A percentile compares a stretch with the other conserved stretches of the same genome.
Conservation (phyloP, 2,113 vertebrate genomes). For the Calyptomena viridis region DNA sequence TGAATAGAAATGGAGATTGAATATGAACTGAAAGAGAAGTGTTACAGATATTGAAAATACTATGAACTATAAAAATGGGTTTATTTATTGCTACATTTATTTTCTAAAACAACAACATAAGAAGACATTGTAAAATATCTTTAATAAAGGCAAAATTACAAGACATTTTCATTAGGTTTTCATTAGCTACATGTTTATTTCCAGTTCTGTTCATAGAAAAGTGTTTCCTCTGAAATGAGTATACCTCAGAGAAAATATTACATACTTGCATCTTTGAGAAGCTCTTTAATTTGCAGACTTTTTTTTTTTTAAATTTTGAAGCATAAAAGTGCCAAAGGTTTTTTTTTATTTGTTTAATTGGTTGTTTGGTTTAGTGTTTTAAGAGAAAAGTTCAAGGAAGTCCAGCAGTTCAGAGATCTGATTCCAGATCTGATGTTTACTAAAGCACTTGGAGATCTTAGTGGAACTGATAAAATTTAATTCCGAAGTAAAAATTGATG, state of each 20-base stretch:
- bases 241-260: background rate
- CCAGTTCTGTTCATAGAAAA: background rate
- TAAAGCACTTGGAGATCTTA: background rate
- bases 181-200: background rate
- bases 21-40: conserved; percentile 31
- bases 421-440: background rate
- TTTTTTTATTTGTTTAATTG: background rate
- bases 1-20: conserved; percentile 25
- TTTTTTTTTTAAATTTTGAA: background rate
- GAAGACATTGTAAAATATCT: background rate
- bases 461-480: background rate
- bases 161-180: background rate
- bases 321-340: background rate
- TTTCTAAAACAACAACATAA: conserved; percentile 13
- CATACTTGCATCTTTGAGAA: background rate
- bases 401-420: background rate
- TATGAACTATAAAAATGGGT: background rate
- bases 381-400: background rate
- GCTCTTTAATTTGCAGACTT: background rate
- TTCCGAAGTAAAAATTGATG: background rate
- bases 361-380: background rate
- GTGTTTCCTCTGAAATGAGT: background rate
- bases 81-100: background rate
- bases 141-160: background rate
- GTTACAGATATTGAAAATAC: background rate